Conservation (phyloP, 2,888 invertebrate species). For the Drosophila nr. medialis region DNA sequence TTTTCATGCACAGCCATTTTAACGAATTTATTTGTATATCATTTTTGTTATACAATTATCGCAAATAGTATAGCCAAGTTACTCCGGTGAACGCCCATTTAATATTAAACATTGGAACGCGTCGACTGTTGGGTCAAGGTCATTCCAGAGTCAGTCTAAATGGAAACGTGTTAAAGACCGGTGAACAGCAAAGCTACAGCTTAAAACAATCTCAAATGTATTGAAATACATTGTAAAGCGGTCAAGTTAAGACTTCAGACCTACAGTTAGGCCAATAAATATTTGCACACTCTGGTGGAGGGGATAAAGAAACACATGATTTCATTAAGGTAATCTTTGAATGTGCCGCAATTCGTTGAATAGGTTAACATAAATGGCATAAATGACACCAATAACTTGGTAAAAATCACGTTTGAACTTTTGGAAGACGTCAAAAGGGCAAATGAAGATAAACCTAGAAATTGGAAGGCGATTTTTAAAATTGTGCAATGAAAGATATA, state of each 20-base stretch:
- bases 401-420: neutral
- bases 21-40: conserved; percentile 20
- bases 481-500: neutral
- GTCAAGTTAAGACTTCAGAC: neutral
- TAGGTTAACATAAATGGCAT: neutral
- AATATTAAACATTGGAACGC: conserved; percentile 43
- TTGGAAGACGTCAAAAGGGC: neutral
- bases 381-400: neutral
- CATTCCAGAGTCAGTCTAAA: conserved; percentile 23
- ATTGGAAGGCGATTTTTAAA: neutral
- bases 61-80: conserved; percentile 22
- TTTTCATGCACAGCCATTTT: conserved; percentile 17
- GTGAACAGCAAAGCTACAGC: conserved; percentile 37
- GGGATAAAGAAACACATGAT: neutral
- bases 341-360: neutral
- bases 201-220: neutral
- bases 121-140: conserved; percentile 59
- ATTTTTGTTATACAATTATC: conserved; percentile 34
- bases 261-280: neutral
- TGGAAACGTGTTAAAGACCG: conserved; percentile 56
- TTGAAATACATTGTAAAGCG: neutral
- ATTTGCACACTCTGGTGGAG: neutral
- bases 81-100: conserved; percentile 45
- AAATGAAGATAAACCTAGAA: neutral
- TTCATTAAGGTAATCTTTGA: neutral